phyloP scores from a whole-genome alignment of 2,888 invertebrate species.

The Philopedon plagiatum region DNA sequence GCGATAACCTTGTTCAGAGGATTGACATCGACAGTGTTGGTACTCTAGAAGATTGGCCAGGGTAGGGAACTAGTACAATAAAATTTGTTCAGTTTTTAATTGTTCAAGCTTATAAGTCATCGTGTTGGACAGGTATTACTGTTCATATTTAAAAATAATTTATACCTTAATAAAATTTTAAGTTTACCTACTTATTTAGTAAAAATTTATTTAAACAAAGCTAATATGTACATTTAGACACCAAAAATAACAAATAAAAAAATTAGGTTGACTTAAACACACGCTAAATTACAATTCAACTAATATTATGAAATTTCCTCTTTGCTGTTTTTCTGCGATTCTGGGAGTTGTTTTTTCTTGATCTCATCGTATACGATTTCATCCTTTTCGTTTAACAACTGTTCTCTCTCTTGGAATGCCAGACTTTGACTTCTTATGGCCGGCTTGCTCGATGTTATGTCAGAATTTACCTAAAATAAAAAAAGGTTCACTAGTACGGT shows the following conservation, averaged over 20 bases:
- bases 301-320: slow-evolving; percentile 28
- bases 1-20: too few species aligned
- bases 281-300: not conserved
- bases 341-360: slow-evolving; percentile 42
- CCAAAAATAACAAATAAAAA: not conserved
- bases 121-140: too few species aligned
- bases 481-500: too few species aligned
- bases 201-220: too few species aligned
- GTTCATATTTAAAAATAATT: too few species aligned
- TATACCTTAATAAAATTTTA: too few species aligned
- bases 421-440: slow-evolving; percentile 44
- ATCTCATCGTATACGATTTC: slow-evolving; percentile 60
- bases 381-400: slow-evolving; percentile 58
- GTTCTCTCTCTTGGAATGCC: slow-evolving; percentile 49
- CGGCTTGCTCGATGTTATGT: not conserved
- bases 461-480: slow-evolving; percentile 13
- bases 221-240: not conserved
- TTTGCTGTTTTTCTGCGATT: slow-evolving; percentile 3
- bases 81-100: too few species aligned
- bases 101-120: too few species aligned
- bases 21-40: too few species aligned
- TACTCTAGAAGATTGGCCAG: too few species aligned
- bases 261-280: not conserved
- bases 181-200: too few species aligned
- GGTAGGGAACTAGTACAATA: too few species aligned